Evolutionary conservation across 1,140 invertebrate genomes (phyloP).

Genomic region (Grapholita molesta): DNA sequence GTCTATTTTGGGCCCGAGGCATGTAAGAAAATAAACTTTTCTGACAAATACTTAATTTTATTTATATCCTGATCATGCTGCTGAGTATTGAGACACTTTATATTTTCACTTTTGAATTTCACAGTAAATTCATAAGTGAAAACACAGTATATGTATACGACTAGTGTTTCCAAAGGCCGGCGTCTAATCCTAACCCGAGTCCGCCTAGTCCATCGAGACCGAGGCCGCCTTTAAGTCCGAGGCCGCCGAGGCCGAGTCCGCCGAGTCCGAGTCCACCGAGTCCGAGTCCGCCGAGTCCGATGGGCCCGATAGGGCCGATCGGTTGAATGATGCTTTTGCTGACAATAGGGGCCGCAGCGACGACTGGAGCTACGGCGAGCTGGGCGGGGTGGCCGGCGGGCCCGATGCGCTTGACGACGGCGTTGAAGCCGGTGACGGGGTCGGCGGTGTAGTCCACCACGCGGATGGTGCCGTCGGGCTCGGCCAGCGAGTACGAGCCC

Average conservation of each 20-base stretch:
- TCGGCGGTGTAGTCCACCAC: slow-evolving; percentile 80
- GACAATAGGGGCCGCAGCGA: slow-evolving; percentile 20
- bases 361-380: background rate
- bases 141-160: slow-evolving; percentile 7
- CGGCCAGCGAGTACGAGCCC: slow-evolving; percentile 78
- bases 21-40: slow-evolving; percentile 15
- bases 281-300: slow-evolving; percentile 7
- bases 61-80: background rate
- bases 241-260: background rate
- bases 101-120: slow-evolving; percentile 19
- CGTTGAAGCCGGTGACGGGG: slow-evolving; percentile 73
- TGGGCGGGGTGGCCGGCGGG: slow-evolving; percentile 68
- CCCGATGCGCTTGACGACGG: slow-evolving; percentile 74
- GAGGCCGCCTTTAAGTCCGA: slow-evolving; percentile 14
- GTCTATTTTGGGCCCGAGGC: slow-evolving; percentile 14
- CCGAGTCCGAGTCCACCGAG: background rate
- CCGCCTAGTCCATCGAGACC: slow-evolving; percentile 20
- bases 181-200: slow-evolving; percentile 6
- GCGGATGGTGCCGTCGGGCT: slow-evolving; percentile 79
- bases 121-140: slow-evolving; percentile 17
- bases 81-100: slow-evolving; percentile 19
- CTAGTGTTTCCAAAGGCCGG: slow-evolving; percentile 5
- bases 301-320: slow-evolving; percentile 22
- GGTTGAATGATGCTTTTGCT: slow-evolving; percentile 26
- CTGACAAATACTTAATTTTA: slow-evolving; percentile 7